Evolutionary conservation across 1,140 invertebrate species (phyloP), one percentile per base, ranked within the genome.

Genomic region (Aphaenogaster floridana): DNA sequence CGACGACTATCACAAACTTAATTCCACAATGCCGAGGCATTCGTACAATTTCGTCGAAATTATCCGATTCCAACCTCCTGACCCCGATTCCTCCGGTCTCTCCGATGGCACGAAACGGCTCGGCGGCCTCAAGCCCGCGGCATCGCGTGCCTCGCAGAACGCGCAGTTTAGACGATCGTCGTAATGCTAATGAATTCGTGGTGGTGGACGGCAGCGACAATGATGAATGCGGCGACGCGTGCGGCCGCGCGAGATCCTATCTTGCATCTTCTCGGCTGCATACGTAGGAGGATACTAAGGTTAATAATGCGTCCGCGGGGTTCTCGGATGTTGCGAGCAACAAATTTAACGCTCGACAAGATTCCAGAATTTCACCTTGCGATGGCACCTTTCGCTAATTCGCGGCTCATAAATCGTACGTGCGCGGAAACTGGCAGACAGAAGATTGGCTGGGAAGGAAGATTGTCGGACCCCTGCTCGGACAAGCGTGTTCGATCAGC

Each of bases 31-130:
- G 15, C 4, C 28, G 17, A 84, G 39, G 15, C 17, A 13, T 61
- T 45, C n/a, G 50, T 61, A 74, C 54, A 63, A 76, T 84, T 63
- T 84, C n/a, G 57, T 68, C 64, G 42, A 86, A 86, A 86, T 86
- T 71, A 80, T 86, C 52, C 50, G 52, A 86, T 71, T 50, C 77
- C 39, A 86, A 86, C 77, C 85, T 86, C 64, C 77, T 86, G 52
- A 86, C 85, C 85, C 15, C 85, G 77, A 86, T 86, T 86, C 48
- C 17, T 63, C 48, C 48, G 15, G 15, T 48, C 17, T 86, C 59
- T 78, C 59, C 48, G 69, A 61, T 17, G 34, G 34, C 48, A 77
- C 39, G 61, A 52, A 78, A 63, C 5, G 11, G 28, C 45, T 52
- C 34, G 50, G 48, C 34, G n/a, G 64, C 15, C 59, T 78, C 74